Conservation (phyloP, 1,140 invertebrate species). For the Anastatus disparis region DNA sequence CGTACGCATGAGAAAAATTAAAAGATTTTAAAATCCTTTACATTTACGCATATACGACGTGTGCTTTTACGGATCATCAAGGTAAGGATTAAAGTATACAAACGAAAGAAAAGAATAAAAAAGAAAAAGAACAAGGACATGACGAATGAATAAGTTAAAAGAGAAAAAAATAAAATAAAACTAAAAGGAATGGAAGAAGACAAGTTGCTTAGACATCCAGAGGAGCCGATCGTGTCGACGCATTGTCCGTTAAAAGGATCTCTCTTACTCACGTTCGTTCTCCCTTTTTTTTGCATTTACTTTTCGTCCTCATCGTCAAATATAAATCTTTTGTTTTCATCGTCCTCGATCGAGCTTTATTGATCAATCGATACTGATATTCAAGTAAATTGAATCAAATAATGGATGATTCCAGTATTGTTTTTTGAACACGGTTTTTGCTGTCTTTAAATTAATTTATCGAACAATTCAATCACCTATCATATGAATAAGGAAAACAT, state of each 20-base stretch:
- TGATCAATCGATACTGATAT: slow-evolving; percentile 54
- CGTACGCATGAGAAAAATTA: not conserved
- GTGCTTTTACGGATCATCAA: not conserved
- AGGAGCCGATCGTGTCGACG: slow-evolving; percentile 34
- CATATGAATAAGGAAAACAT: too few species aligned
- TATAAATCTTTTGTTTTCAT: slow-evolving; percentile 49
- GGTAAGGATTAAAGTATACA: not conserved
- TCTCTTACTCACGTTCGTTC: slow-evolving; percentile 31
- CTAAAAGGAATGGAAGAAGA: slow-evolving; percentile 23
- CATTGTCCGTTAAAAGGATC: slow-evolving; percentile 55
- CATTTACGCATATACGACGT: not conserved
- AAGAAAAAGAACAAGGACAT: not conserved
- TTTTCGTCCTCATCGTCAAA: not conserved
- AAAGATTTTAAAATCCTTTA: not conserved
- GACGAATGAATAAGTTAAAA: not conserved
- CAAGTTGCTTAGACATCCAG: slow-evolving; percentile 29
- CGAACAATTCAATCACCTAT: not conserved
- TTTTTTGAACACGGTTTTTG: slow-evolving; percentile 18
- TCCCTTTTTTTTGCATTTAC: slow-evolving; percentile 28
- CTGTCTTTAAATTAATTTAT: slow-evolving; percentile 18
- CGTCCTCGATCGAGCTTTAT: slow-evolving; percentile 45
- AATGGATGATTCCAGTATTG: slow-evolving; percentile 42
- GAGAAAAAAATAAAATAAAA: slow-evolving; percentile 1
- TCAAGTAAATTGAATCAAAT: slow-evolving; percentile 60
- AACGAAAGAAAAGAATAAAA: slow-evolving; percentile 1